Base-by-base conservation (phyloP, 2,113 vertebrate genomes). In the Casuarius casuarius region DNA sequence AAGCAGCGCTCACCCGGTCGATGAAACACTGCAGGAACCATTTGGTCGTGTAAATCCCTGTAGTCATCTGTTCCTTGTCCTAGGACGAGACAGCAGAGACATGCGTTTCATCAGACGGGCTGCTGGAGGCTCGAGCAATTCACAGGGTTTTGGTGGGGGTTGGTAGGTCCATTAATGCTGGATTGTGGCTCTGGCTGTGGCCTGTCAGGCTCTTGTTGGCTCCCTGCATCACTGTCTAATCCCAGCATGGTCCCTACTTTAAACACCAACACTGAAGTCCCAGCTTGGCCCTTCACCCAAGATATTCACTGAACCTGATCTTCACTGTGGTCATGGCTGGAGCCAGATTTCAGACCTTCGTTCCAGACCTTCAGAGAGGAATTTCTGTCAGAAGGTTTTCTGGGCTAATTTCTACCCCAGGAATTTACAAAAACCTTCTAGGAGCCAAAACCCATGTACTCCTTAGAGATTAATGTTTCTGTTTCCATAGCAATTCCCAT, bases 1-100 rank as follows among this genome's bases (percentile, higher is more conserved):
- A 44, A 31, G 90, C 62, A 42, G 52, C 72, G 83, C 99, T 98
- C 92, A 99, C 99, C 98, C 99, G 97, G 93, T 99, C 99, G 28
- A 99, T 99, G 97, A 99, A 99, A 91, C 99, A 99, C 95, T 99
- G 99, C 61, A 99, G 97, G 94, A 99, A 99, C 99, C 99, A 99
- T 96, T 99, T 99, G 92, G 99, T 99, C n/a, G 99, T 99, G 92
- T 99, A 99, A 97, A 99, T 98, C 84, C 99, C 99, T 0, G 99
- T 98, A 31, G 98, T 98, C 99, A 99, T 99, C 98, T 99, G 99
- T 94, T 99, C 99, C 95, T 99, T 99, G 92, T 99, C 99, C 99
- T 99, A 94, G 23, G 20, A 40, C 19, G 42, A 93, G 85, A 94
- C 3, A 94, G 16, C 29, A 78, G 38, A 89, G 52, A 89, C 3